Conservation (phyloP, 2,888 invertebrate species). For the Rhagonycha lutea region DNA sequence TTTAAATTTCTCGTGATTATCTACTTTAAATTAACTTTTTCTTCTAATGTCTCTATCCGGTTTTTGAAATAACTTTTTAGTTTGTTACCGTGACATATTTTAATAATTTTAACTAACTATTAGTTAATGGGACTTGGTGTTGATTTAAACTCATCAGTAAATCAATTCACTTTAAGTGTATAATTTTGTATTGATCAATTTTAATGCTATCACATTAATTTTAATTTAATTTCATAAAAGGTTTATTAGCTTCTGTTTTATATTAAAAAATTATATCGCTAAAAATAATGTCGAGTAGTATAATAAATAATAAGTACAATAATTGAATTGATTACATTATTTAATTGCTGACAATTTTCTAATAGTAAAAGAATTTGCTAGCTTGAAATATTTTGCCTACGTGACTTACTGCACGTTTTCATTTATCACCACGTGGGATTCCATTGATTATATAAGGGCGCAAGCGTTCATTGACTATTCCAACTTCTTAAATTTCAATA, state of each 20-base stretch:
- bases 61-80: no score
- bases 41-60: no score
- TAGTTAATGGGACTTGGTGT: no score
- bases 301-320: neutral
- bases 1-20: no score
- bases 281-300: neutral
- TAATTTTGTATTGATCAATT: neutral
- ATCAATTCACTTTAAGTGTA: neutral
- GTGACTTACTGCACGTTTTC: slow-evolving; percentile 39
- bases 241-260: neutral
- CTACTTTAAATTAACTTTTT: no score
- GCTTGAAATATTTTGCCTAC: slow-evolving; percentile 33
- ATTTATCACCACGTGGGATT: slow-evolving; percentile 25
- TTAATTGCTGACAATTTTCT: neutral
- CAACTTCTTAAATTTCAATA: slow-evolving; percentile 3
- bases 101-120: no score
- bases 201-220: neutral
- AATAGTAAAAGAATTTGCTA: neutral
- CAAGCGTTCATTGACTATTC: slow-evolving; percentile 8
- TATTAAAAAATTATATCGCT: neutral
- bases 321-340: neutral
- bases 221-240: neutral
- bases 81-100: no score
- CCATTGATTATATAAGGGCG: slow-evolving; percentile 21
- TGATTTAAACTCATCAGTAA: neutral